Evolutionary conservation across 2,113 vertebrate species (phyloP).

Genomic region (Dromaius novaehollandiae): DNA sequence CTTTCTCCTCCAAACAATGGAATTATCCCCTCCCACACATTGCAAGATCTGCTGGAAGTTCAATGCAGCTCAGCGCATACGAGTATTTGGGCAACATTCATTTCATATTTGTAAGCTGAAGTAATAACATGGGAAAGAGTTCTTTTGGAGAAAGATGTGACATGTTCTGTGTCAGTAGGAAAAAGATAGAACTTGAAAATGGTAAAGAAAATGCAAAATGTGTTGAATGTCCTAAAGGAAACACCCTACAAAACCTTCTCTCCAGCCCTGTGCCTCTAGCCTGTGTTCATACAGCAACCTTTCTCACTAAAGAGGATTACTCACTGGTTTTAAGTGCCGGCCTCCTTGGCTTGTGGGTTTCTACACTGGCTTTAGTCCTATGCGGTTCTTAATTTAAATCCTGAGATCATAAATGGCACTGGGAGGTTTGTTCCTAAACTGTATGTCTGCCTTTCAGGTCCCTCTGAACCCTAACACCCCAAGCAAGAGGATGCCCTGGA

Average conservation of each 20-base stretch:
- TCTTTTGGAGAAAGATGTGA: neutral
- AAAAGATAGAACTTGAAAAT: neutral
- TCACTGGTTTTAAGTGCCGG: neutral
- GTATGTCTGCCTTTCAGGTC: neutral
- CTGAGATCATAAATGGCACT: neutral
- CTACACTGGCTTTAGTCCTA: neutral
- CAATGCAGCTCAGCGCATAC: neutral
- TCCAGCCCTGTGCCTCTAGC: neutral
- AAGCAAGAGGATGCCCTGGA: neutral
- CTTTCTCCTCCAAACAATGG: conserved; percentile 30
- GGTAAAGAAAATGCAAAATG: neutral
- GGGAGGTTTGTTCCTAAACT: neutral
- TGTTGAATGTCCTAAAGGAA: neutral
- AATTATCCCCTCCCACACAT: conserved; percentile 54
- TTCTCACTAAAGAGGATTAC: neutral
- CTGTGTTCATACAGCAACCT: neutral
- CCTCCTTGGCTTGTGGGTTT: neutral
- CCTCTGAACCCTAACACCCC: neutral
- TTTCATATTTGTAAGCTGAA: conserved; percentile 38
- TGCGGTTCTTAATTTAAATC: neutral
- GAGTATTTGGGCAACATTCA: neutral
- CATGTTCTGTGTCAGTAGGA: neutral
- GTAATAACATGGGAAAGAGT: neutral
- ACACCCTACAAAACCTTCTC: neutral
- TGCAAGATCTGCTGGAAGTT: conserved; percentile 26